Percentiles rank a stretch among this genome's conserved stretches.
Evolutionary conservation across 64 coral and sea anemone genomes (phyloP).

Genomic region (Astreopora myriophthalma): DNA sequence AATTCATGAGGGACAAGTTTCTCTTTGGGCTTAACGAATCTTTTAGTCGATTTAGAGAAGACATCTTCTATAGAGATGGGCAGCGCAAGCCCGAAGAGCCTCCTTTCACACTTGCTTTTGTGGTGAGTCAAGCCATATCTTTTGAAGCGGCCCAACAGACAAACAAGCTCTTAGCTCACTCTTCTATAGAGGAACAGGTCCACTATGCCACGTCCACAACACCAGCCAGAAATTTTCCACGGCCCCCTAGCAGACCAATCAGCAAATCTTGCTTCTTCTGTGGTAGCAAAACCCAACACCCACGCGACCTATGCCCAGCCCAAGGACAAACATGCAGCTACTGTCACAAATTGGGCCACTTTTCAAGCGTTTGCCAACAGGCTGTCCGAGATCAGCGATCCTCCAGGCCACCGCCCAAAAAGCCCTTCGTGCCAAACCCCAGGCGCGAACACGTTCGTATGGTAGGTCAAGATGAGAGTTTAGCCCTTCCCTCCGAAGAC

Average conservation of each 20-base stretch:
- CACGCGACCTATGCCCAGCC: background rate
- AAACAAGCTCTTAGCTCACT: slow-evolving; percentile 14
- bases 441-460: slow-evolving; percentile 28
- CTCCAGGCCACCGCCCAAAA: background rate
- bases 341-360: background rate
- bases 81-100: background rate
- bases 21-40: slow-evolving; percentile 37
- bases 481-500: background rate
- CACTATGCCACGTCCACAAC: background rate
- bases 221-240: background rate
- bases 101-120: background rate
- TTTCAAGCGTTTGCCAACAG: slow-evolving; percentile 58
- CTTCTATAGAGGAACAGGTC: slow-evolving; percentile 11
- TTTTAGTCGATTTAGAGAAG: slow-evolving; percentile 30
- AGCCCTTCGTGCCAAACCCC: background rate
- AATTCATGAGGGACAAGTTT: slow-evolving; percentile 34
- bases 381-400: slow-evolving; percentile 20
- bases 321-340: slow-evolving; percentile 7
- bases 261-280: background rate
- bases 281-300: background rate
- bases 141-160: slow-evolving; percentile 49
- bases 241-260: background rate
- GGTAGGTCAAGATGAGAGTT: background rate
- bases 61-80: slow-evolving; percentile 21
- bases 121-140: slow-evolving; percentile 39